phyloP scores from a whole-genome alignment of 2,113 vertebrate genomes.

The Xiphorhynchus elegans region DNA sequence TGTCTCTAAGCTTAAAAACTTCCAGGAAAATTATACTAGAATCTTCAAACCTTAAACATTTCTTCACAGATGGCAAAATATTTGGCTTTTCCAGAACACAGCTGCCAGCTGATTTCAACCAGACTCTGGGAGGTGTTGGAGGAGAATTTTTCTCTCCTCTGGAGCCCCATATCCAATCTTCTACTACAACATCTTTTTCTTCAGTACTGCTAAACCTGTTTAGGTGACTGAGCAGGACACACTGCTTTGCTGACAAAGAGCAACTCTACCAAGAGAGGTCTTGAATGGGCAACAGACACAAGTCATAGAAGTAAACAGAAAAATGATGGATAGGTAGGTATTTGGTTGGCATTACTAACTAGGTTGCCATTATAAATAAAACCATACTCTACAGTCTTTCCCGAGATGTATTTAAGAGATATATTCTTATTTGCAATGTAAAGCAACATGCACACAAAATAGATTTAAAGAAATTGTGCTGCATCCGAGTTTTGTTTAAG shows the following conservation, averaged over 20 bases:
- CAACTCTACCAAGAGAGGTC: background rate
- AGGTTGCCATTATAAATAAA: background rate
- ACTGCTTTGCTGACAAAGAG: background rate
- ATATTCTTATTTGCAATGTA: background rate
- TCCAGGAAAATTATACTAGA: background rate
- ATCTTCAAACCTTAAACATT: background rate
- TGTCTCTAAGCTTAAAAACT: background rate
- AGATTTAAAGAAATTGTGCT: background rate
- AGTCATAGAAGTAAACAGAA: background rate
- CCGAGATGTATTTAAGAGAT: background rate
- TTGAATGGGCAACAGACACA: background rate
- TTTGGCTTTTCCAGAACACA: background rate
- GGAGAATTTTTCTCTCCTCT: background rate
- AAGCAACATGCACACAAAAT: background rate
- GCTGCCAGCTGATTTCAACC: background rate
- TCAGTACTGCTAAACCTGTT: background rate
- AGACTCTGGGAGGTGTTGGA: background rate
- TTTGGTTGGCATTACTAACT: background rate
- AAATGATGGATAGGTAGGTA: fast-evolving
- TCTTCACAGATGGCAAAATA: background rate
- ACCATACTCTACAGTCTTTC: background rate
- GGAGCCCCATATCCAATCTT: background rate
- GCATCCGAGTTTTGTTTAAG: background rate
- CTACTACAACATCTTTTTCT: background rate
- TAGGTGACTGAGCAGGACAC: background rate